Conservation (phyloP, 2,888 invertebrate genomes). For the Parapristionchus giblindavisi region DNA sequence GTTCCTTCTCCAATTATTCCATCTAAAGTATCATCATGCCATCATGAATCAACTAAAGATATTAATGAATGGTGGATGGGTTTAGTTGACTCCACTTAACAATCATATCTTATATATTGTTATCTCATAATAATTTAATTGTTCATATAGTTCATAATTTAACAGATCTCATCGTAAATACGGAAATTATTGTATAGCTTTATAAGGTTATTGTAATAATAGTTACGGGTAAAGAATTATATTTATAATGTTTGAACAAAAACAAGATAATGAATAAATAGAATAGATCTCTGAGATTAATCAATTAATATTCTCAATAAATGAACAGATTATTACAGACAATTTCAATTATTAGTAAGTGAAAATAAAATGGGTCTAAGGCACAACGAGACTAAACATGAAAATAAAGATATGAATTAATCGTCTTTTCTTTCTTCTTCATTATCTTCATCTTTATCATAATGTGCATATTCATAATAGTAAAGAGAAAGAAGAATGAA, state of each 20-base stretch:
- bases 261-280: background rate
- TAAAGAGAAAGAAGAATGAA: conserved; percentile 83
- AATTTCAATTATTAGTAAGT: background rate
- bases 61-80: conserved; percentile 36
- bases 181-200: background rate
- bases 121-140: background rate
- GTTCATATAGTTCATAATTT: background rate
- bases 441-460: conserved; percentile 29
- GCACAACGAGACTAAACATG: background rate
- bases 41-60: conserved; percentile 20
- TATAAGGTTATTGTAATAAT: background rate
- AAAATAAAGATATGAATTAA: background rate
- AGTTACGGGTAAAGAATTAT: background rate
- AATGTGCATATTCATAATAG: conserved; percentile 75
- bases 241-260: background rate
- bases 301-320: background rate
- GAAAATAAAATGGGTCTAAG: background rate
- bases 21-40: too few relatives aligned
- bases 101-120: background rate
- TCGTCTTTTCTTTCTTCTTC: background rate
- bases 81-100: conserved; percentile 1
- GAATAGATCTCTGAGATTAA: background rate
- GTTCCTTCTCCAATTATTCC: background rate
- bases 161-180: conserved; percentile 1
- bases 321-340: background rate